Conservation (phyloP, 1,140 invertebrate genomes). For the Drosophila ananassae region DNA sequence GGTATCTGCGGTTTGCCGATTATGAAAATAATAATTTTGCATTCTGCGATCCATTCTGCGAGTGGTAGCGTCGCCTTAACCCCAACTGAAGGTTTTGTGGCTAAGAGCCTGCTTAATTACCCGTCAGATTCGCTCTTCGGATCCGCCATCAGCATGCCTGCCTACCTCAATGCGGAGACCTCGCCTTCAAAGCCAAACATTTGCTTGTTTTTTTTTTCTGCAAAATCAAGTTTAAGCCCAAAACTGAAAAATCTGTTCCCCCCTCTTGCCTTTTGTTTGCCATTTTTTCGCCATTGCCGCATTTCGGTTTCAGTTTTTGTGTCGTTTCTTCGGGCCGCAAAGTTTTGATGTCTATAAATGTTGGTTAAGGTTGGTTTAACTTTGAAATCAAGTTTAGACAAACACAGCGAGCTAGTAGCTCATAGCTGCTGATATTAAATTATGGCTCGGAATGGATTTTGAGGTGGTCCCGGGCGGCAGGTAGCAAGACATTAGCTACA, state of each 20-base stretch:
- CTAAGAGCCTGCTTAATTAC: conserved; percentile 43
- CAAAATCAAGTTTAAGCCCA: conserved; percentile 76
- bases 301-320: conserved; percentile 1
- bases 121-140: conserved; percentile 26
- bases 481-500: conserved; percentile 45
- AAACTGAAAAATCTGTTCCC: conserved; percentile 44
- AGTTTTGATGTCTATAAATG: conserved; percentile 73
- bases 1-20: no score
- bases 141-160: conserved; percentile 2
- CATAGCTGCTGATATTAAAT: conserved; percentile 41
- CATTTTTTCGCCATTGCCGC: neutral
- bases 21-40: neutral
- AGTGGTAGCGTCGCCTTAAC: conserved; percentile 14
- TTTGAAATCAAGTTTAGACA: conserved; percentile 77
- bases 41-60: neutral
- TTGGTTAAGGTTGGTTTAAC: conserved; percentile 81
- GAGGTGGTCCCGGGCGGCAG: conserved; percentile 5
- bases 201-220: conserved; percentile 28
- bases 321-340: conserved; percentile 57
- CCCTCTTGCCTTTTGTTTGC: conserved; percentile 30
- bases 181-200: conserved; percentile 60
- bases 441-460: conserved; percentile 22
- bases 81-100: conserved; percentile 16
- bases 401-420: conserved; percentile 14
- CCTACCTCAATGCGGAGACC: conserved; percentile 64